A percentile compares a stretch with the other conserved stretches of the same genome.
Evolutionary conservation across 2,888 invertebrate species (phyloP).

Genomic region (Diaprepes abbreviatus): DNA sequence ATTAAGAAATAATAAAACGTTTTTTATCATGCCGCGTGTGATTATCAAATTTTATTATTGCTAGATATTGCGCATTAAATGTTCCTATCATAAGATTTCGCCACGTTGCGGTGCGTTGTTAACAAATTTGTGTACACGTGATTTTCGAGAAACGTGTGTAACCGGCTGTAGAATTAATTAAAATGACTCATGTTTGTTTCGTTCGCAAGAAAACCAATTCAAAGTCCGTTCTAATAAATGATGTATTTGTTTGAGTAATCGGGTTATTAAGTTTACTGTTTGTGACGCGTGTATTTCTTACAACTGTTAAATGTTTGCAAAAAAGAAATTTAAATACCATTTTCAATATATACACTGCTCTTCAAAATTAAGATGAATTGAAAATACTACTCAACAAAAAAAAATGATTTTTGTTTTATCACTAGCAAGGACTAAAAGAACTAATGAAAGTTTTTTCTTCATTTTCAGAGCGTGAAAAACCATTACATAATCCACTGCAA

Average conservation of each 20-base stretch:
- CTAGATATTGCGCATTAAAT: neutral
- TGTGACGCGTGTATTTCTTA: neutral
- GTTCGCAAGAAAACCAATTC: neutral
- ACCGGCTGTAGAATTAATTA: neutral
- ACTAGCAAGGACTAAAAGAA: no score
- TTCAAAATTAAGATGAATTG: neutral
- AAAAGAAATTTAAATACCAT: neutral
- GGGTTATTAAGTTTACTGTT: neutral
- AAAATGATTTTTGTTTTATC: no score
- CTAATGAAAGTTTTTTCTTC: constrained; percentile 7
- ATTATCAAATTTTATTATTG: no score
- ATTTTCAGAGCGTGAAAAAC: constrained; percentile 74
- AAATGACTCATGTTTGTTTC: neutral
- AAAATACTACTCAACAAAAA: neutral
- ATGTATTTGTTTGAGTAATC: neutral
- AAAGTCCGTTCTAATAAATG: neutral
- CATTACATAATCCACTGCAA: constrained; percentile 46
- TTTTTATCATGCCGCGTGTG: no score
- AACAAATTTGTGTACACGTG: neutral
- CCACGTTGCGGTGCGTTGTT: neutral
- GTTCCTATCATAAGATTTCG: neutral
- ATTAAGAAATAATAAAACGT: no score
- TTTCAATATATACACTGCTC: neutral
- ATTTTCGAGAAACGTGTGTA: neutral
- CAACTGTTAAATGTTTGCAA: neutral